phyloP scores from a whole-genome alignment of 2,888 invertebrate genomes.

The Lampropteryx suffumata region DNA sequence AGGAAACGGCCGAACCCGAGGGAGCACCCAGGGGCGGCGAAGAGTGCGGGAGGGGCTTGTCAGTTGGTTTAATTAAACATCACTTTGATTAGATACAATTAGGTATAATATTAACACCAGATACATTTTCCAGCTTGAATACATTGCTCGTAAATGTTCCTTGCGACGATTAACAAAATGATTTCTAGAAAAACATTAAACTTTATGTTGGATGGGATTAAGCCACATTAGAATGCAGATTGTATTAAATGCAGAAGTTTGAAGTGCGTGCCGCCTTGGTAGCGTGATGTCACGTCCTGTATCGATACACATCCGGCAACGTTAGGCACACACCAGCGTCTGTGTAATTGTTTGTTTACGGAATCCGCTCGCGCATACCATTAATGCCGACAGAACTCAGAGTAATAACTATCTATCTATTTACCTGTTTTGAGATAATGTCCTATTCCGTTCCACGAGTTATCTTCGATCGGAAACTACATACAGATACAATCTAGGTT shows the following conservation, averaged over 20 bases:
- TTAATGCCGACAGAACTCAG: background rate
- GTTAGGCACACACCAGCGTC: background rate
- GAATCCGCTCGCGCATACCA: background rate
- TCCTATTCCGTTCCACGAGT: background rate
- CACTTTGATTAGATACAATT: too few relatives aligned
- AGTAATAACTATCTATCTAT: background rate
- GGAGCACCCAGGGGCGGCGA: too few relatives aligned
- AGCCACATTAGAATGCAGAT: too few relatives aligned
- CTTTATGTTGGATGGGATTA: too few relatives aligned
- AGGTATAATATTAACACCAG: too few relatives aligned
- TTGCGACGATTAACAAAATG: too few relatives aligned
- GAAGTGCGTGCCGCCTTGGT: background rate
- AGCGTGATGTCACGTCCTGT: conserved; percentile 1
- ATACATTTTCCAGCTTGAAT: too few relatives aligned
- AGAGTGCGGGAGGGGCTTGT: background rate
- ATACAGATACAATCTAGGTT: background rate
- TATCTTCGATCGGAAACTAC: background rate
- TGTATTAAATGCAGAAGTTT: background rate
- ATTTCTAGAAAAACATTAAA: too few relatives aligned
- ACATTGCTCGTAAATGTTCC: too few relatives aligned
- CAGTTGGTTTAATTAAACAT: too few relatives aligned
- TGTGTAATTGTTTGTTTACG: background rate
- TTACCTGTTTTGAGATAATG: background rate
- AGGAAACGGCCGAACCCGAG: background rate
- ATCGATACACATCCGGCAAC: background rate